These are phyloP conservation scores for Xestia c-nigrum DNA, from an alignment of 2,888 invertebrate species.

Conservation along the genomic window DNA sequence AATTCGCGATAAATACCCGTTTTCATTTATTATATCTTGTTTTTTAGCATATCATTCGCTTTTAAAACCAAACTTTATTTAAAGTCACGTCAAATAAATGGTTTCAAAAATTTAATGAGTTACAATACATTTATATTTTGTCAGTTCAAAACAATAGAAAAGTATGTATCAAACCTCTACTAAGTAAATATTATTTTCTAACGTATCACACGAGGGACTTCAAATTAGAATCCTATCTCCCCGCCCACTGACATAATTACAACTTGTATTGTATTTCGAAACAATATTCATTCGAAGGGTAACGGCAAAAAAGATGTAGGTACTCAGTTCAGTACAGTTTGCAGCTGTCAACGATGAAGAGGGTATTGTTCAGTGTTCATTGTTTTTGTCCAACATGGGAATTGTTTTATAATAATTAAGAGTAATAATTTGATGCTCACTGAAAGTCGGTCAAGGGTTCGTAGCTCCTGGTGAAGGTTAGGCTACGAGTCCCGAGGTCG, in stretches of 20 bases:
- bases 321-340: constrained; percentile 31
- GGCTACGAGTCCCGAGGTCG: too few species aligned
- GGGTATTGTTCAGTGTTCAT: constrained; percentile 52
- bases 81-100: too few species aligned
- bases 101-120: not conserved
- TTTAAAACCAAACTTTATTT: not conserved
- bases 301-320: constrained; percentile 36
- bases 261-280: constrained; percentile 48
- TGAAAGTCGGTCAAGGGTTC: too few species aligned
- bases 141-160: not conserved
- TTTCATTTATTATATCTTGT: too few species aligned
- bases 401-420: constrained; percentile 39
- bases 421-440: constrained; percentile 32
- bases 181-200: not conserved
- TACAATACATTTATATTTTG: not conserved
- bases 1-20: too few species aligned
- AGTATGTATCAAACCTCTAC: not conserved
- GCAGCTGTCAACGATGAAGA: constrained; percentile 56
- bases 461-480: too few species aligned
- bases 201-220: not conserved
- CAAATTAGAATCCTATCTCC: constrained; percentile 21
- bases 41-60: not conserved
- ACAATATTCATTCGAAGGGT: constrained; percentile 48
- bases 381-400: constrained; percentile 23
- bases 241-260: constrained; percentile 36